Percentiles rank a stretch among this genome's conserved stretches.
Evolutionary conservation across 2,888 invertebrate genomes (phyloP).

Genomic region (Vandiemenella viatica): DNA sequence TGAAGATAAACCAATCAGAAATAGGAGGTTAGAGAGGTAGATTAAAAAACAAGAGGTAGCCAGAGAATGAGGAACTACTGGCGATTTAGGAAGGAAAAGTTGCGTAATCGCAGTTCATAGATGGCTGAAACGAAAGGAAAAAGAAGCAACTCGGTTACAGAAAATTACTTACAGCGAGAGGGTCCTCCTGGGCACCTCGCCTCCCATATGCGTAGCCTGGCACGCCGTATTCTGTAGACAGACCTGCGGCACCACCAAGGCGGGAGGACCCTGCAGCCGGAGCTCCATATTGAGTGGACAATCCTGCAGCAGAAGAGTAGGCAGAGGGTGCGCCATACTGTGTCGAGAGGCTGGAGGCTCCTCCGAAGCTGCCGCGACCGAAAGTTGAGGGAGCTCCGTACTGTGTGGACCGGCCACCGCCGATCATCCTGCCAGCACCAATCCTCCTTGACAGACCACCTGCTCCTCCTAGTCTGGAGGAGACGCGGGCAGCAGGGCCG

Average conservation of each 20-base stretch:
- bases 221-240: constrained; percentile 18
- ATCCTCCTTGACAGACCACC: not conserved
- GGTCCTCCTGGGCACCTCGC: not conserved
- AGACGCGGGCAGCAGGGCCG: not conserved
- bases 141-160: not conserved
- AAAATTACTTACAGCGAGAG: constrained; percentile 2
- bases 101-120: too few relatives aligned
- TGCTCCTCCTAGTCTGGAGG: not conserved
- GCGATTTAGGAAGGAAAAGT: too few relatives aligned
- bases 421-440: not conserved
- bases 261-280: too few relatives aligned
- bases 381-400: not conserved
- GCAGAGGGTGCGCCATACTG: not conserved
- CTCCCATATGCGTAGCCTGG: constrained; percentile 1
- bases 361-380: not conserved
- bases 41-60: too few relatives aligned
- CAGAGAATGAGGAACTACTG: too few relatives aligned
- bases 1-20: too few relatives aligned
- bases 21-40: too few relatives aligned
- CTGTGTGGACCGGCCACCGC: not conserved
- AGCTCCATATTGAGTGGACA: not conserved
- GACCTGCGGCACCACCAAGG: too few relatives aligned
- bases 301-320: not conserved
- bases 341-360: not conserved
- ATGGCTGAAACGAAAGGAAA: too few relatives aligned